A percentile compares a stretch with the other conserved stretches of the same genome.
phyloP scores from a whole-genome alignment of 2,888 invertebrate genomes.

The Cybosia mesomella region DNA sequence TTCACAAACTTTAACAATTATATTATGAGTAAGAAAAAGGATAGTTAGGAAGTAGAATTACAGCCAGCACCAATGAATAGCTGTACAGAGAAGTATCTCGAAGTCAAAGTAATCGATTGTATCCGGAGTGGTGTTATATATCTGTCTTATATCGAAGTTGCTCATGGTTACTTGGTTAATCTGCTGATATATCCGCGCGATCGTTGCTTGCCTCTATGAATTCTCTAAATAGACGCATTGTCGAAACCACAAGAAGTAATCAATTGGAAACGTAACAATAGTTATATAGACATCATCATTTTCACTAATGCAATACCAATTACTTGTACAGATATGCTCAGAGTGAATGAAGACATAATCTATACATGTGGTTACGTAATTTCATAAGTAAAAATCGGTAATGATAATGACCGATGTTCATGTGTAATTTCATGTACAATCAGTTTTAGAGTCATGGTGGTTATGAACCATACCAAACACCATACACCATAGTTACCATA shows the following conservation, averaged over 20 bases:
- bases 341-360: conserved; percentile 12
- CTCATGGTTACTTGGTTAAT: neutral
- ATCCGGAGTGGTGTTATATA: neutral
- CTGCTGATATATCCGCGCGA: neutral
- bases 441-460: conserved; percentile 1
- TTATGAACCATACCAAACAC: neutral
- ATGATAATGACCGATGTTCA: neutral
- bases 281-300: conserved; percentile 22
- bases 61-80: no score
- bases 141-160: neutral
- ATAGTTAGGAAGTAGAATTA: no score
- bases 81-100: neutral
- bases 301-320: conserved; percentile 22
- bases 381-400: conserved; percentile 5
- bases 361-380: neutral
- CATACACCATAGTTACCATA: neutral
- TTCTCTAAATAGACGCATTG: neutral
- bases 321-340: conserved; percentile 12
- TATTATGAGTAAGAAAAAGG: no score
- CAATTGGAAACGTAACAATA: conserved; percentile 23
- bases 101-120: conserved; percentile 1
- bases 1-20: no score
- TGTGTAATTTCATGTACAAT: neutral
- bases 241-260: conserved; percentile 17
- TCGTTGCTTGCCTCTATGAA: neutral